Conservation (phyloP, 2,888 invertebrate species). For the Oscheius sp. region DNA sequence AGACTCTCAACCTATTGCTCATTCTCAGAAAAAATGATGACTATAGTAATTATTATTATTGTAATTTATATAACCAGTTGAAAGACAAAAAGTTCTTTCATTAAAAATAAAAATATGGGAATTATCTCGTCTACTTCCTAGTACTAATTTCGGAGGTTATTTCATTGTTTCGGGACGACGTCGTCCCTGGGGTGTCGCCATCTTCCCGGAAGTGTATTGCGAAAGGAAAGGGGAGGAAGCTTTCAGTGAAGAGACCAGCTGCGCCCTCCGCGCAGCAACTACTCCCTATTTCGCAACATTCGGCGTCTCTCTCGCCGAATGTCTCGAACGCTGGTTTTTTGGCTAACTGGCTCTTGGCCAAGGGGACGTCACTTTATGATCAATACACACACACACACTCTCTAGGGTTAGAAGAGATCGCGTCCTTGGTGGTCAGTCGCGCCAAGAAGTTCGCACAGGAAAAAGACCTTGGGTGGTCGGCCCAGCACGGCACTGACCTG, state of each 20-base stretch:
- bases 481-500: no score
- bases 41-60: background rate
- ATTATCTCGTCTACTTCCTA: constrained; percentile 1
- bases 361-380: no score
- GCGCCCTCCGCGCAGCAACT: background rate
- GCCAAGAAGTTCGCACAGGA: no score
- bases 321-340: no score
- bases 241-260: constrained; percentile 16
- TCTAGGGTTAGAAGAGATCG: no score
- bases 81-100: background rate
- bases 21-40: background rate
- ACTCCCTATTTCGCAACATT: constrained; percentile 25
- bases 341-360: no score
- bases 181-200: background rate
- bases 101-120: constrained; percentile 13
- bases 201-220: constrained; percentile 1
- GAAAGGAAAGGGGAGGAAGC: no score
- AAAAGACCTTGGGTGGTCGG: no score
- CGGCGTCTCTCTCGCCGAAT: background rate
- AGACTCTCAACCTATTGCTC: constrained; percentile 17
- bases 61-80: constrained; percentile 5
- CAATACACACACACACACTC: no score
- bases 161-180: background rate
- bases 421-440: no score
- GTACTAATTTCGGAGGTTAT: background rate